Base-by-base conservation (phyloP, 1,140 invertebrate species). In the Cardiocondyla obscurior region DNA sequence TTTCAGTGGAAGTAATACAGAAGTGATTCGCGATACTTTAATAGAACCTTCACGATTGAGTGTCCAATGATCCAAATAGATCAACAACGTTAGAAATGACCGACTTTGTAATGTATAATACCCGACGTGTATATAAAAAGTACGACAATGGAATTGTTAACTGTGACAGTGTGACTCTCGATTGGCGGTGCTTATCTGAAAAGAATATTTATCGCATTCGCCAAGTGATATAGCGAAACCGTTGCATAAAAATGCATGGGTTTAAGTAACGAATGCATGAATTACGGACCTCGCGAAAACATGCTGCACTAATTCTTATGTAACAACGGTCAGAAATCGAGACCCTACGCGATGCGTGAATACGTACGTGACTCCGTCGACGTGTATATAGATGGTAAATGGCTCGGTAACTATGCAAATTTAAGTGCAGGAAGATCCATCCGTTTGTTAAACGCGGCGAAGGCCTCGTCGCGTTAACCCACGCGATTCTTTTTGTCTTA, bases 351-450 rank as follows among this genome's bases (percentile, higher is more conserved):
- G 69, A 57, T 72, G 82, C 60, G 73, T 42, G 83, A 85, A 88
- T 89, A 83, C 74, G 86, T 84, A 84, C 74, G 86, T 84, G 85
- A 19, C 83, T 79, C 8, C 44, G 67, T 82, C 28, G 64, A 82
- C 84, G 64, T 67, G 79, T 64, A 67, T 33, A 36, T 62, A 30
- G 7, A 89, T 65, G 82, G 83, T 85, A 89, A 74, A 89, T 86
- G 79, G 90, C 74, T 85, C 72, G 70, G 83, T 90, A 49, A 64
- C 57, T 62, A 92, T 92, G 91, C 89, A 92, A 92, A 92, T 92
- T 92, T 92, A 91, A 91, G 76, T 90, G 85, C 90, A 92, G 91
- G 91, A 92, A 91, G 90, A 92, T 89, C 89, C 90, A 92, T 90
- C 88, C 90, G 86, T 91, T 89, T 86, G 86, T 87, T 87, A 84